These are phyloP conservation scores for Globodera rostochiensis DNA, from an alignment of 1,140 invertebrate species.

Conservation along the genomic window DNA sequence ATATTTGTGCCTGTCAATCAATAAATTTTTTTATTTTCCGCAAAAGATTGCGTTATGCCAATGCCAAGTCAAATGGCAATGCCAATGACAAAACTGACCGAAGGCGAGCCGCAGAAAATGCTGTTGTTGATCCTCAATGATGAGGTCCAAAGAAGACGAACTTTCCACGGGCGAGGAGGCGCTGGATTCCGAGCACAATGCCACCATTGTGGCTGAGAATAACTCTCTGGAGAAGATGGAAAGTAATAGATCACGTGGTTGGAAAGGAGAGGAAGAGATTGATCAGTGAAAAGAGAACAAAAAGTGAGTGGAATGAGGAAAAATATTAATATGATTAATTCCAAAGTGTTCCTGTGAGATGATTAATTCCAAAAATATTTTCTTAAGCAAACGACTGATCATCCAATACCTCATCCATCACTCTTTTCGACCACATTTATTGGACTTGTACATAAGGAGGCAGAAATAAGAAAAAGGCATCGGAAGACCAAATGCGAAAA, in stretches of 20 bases:
- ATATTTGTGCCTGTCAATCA: not conserved
- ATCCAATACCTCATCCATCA: too few relatives aligned
- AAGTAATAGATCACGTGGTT: not conserved
- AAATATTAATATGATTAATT: too few relatives aligned
- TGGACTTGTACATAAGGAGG: too few relatives aligned
- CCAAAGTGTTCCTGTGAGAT: too few relatives aligned
- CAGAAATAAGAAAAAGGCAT: too few relatives aligned
- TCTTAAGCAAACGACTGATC: too few relatives aligned
- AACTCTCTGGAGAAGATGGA: not conserved
- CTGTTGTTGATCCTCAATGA: slow-evolving; percentile 34
- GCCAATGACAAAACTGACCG: slow-evolving; percentile 32
- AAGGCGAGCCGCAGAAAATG: slow-evolving; percentile 39
- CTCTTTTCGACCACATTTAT: too few relatives aligned
- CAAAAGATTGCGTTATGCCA: not conserved
- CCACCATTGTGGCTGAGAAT: not conserved
- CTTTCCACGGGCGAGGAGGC: slow-evolving; percentile 4
- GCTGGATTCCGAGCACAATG: not conserved
- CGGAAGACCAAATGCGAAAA: too few relatives aligned
- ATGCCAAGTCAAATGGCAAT: not conserved
- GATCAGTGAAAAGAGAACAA: too few relatives aligned
- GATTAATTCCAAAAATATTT: too few relatives aligned
- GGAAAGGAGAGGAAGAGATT: too few relatives aligned
- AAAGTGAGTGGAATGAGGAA: too few relatives aligned
- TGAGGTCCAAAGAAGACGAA: slow-evolving; percentile 19
- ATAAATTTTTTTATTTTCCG: slow-evolving; percentile 22